phyloP scores from a whole-genome alignment of 2,797 vertebrate species.

The Erethizon dorsatum region DNA sequence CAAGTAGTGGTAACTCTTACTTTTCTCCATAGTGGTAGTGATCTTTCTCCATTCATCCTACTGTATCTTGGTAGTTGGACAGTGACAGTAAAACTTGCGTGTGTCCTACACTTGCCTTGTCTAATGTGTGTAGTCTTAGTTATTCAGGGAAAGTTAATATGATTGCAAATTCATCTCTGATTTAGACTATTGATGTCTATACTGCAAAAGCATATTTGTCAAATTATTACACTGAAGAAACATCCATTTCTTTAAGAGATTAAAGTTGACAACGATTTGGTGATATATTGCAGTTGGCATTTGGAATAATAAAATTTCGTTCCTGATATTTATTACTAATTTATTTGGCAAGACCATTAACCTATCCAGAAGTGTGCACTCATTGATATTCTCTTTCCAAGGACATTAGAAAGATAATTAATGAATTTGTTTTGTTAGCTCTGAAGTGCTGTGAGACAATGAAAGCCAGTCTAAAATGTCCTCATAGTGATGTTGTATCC shows the following conservation, averaged over 20 bases:
- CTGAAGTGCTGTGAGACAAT: not conserved
- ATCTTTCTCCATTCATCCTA: not conserved
- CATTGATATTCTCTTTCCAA: not conserved
- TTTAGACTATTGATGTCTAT: not conserved
- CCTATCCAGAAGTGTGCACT: not conserved
- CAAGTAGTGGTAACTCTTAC: not conserved
- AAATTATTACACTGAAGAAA: slow-evolving; percentile 2
- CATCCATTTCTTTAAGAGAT: not conserved
- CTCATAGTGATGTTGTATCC: not conserved
- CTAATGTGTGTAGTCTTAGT: not conserved
- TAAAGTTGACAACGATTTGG: not conserved
- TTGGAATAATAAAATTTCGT: slow-evolving; percentile 11
- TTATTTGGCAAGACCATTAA: not conserved
- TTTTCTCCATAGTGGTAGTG: not conserved
- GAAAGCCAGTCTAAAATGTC: slow-evolving; percentile 6
- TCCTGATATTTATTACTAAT: not conserved
- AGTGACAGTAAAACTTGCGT: not conserved
- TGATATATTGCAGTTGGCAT: not conserved
- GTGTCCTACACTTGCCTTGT: not conserved
- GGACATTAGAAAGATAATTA: not conserved
- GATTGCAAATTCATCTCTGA: not conserved
- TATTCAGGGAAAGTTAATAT: not conserved
- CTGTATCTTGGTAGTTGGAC: not conserved
- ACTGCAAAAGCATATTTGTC: not conserved
- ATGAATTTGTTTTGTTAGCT: not conserved